Base-by-base conservation (phyloP, 1,140 invertebrate species). In the Trichomalopsis sarcophagae region DNA sequence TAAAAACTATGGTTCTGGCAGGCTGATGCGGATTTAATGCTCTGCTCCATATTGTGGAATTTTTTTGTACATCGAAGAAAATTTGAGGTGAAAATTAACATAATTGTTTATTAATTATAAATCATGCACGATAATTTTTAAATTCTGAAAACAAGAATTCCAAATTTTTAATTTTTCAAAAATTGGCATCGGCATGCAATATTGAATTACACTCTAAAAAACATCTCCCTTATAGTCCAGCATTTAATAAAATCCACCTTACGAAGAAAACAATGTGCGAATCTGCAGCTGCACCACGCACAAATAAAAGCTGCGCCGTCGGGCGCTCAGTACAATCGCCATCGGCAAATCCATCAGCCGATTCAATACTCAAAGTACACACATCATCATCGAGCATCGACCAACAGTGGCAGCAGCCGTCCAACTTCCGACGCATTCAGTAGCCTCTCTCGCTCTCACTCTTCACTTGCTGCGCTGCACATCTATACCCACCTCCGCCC, bases 1-100 rank as follows among this genome's bases (percentile, higher is more conserved):
- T 33, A 83, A 23, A 75, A 81, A 86, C 85, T 33, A 23, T 23
- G 23, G 44, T 76, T 82, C 21, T 5, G 5, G 13, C 44, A 82
- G 11, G 62, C 66, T 4, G 23, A 76, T n/a, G 23, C 5, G 9
- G 17, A 81, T 55, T 50, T 74, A 36, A 36, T 36, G 33, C 3
- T 36, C 33, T 36, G 33, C 33, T 36, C 33, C 5, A 36, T 36
- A 36, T 36, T 4, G 33, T 36, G 2, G 33, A 36, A 36, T 36
- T 36, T 36, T 36, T 36, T 36, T 36, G 27, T 36, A 36, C 5
- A 36, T 4, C 33, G 33, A 36, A 36, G 33, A 27, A 27, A 1
- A 27, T 27, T 27, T 27, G 27, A 27, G 27, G 27, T 27, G 27
- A 27, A 27, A 27, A 27, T 27, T 27, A 27, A 27, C 1, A 27